Base-by-base conservation (phyloP, 2,113 vertebrate genomes). In the Laterallus jamaicensis region DNA sequence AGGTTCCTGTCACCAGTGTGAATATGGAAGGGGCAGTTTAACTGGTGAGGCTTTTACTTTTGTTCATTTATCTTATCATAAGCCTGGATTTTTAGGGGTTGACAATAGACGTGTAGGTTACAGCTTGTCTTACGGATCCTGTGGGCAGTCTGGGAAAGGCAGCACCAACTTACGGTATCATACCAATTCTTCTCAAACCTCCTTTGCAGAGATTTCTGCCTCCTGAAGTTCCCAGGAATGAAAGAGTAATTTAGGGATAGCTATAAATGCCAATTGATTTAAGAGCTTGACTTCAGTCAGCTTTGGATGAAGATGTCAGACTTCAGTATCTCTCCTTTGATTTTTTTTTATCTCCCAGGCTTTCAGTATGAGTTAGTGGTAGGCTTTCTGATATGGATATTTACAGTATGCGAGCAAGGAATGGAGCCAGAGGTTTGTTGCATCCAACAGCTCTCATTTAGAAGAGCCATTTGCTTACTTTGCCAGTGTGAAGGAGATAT, bases 341-440 rank as follows among this genome's bases (percentile, higher is more conserved):
- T 94, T 94, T 54, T 50, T 12, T 52, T 93, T 95, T 93, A 93
- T 95, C 93, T 92, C 62, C 69, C 54, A 81, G n/a, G 54, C 52
- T 69, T 88, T 94, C 68, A 40, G 7, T 68, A 44, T 16, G 58
- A 49, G 52, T 69, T 68, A 74, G 78, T 25, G 84, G 76, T 94
- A 66, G 49, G 16, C 76, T 93, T 95, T 96, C 81, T 92, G 92
- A 93, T 94, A 90, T 47, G 92, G 83, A 84, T 94, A 90, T 93
- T 96, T 95, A 89, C 86, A 75, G 80, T 32, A 88, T 47, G 80
- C 18, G 70, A 87, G 84, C n/a, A 94, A 93, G 74, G 83, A 83
- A 68, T 4, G 22, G 83, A 88, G 81, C 76, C 24, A 28, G 64
- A 0, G 0, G 49, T 68, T 68, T 22, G 5, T 11, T 79, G 80